Evolutionary conservation across 2,113 vertebrate species (phyloP), one percentile per base, ranked within the genome.

Genomic region (Odocoileus virginianus): DNA sequence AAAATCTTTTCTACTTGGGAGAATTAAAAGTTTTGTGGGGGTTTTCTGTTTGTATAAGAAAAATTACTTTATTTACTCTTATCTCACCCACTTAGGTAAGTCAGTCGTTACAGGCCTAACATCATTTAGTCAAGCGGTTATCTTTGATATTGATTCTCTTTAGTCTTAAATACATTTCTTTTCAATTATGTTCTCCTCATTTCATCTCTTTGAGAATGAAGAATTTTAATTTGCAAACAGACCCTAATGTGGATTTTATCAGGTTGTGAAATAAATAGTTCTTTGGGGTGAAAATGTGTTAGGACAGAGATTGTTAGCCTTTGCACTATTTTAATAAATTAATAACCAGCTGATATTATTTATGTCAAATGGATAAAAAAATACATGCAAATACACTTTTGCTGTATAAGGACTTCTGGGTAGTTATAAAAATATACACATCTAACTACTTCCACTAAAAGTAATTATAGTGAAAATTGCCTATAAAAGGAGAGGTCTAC

Each of bases 201-300:
- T 78, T 71, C 25, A 55, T 85, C 36, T 55, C 54, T 84, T 95
- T 90, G 25, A 94, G 71, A 97, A 60, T 90, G 82, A 87, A 82
- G 28, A 50, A 86, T 92, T 78, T 95, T 89, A 83, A 94, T 67
- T 96, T 92, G 57, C 67, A 47, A 94, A 64, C 43, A 92, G 57
- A 64, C n/a, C 21, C 14, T 78, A 94, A 57, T 78, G 57, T 84
- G 27, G 28, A 71, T 54, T 74, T 96, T 89, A 64, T 60, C 14
- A 95, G n/a, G 13, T 55, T 95, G 55, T 93, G 52, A 95, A 82
- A 64, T 57, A 82, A 87, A n/a, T 25, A 90, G 2, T 64, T 85
- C 36, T 92, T 91, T 76, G 55, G 27, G 47, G 6, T 89, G 54
- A 94, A 95, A 97, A 60, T 71, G 7, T 60, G 43, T 91, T 52